Evolutionary conservation across 1,140 invertebrate species (phyloP), one percentile per base, ranked within the genome.

Genomic region (Tetragonula clypearis): DNA sequence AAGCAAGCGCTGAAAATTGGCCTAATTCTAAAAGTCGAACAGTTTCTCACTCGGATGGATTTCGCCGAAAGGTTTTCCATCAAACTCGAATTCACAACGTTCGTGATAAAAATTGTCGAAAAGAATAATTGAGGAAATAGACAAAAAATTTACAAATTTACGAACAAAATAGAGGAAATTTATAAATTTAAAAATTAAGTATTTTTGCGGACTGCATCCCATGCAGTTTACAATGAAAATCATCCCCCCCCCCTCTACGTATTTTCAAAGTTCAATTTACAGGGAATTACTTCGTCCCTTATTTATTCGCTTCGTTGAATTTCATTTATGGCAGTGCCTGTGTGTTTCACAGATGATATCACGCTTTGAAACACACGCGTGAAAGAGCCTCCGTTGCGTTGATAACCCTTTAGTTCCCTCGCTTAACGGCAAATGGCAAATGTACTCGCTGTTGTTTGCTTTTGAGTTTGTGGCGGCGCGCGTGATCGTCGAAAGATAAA

Each of bases 21-120:
- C 41, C 60, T 71, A 80, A n/a, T 80, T 30, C 68, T 80, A 80
- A 41, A 17, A 30, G 30, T 41, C 19, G 79, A 60, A 81, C 19
- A 21, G 41, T 30, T 26, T 14, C n/a, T 35, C 35, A 41, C 56
- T 60, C 55, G 23, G 17, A 60, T 41, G 11, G 26, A 26, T 19
- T 12, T 73, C 23, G 1, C 41, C 21, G 21, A 68, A 69, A 35
- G 30, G 15, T 60, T 19, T 30, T 17, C 19, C 30, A 30, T 30
- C 30, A 62, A 79, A 41, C 15, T 30, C 2, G 19, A 30, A 81
- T 81, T 81, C 79, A 62, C 56, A 30, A n/a, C 69, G 41, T 30
- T 79, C 53, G 6, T 0, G 8, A 30, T n/a, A 26, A 69, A 19
- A 1, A 35, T 19, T 35, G n/a, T n/a, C n/a, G n/a, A 35, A 49